A percentile compares a stretch with the other conserved stretches of the same genome.
Evolutionary conservation across 2,113 vertebrate species (phyloP).

Genomic region (Coracopsis vasa): DNA sequence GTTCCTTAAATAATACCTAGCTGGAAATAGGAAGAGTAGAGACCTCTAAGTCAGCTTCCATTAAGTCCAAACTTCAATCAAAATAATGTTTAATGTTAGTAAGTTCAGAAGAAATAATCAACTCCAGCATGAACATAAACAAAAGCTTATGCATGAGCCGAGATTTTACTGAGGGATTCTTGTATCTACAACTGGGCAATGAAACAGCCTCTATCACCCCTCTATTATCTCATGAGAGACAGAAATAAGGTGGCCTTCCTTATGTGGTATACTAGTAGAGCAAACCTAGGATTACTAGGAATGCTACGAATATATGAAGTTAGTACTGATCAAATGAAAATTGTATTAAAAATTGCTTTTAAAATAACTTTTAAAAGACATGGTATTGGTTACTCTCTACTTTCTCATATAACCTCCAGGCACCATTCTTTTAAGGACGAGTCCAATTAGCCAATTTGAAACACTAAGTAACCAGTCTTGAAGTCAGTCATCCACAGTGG

Average conservation of each 20-base stretch:
- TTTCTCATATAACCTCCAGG: background rate
- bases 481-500: background rate
- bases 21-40: background rate
- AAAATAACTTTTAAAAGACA: background rate
- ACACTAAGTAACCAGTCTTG: background rate
- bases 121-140: background rate
- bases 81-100: background rate
- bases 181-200: background rate
- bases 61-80: background rate
- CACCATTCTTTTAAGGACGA: background rate
- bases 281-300: background rate
- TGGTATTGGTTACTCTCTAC: background rate
- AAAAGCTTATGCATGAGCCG: background rate
- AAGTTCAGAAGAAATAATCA: background rate
- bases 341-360: background rate
- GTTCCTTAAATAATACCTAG: accelerated
- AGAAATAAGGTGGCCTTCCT: background rate
- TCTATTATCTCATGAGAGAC: background rate
- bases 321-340: background rate
- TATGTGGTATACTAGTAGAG: background rate
- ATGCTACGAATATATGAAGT: background rate
- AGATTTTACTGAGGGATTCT: background rate
- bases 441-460: background rate
- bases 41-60: background rate
- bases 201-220: background rate